These are phyloP conservation scores for Anolis carolinensis DNA, from an alignment of 2,113 vertebrate genomes.

Conservation along the genomic window DNA sequence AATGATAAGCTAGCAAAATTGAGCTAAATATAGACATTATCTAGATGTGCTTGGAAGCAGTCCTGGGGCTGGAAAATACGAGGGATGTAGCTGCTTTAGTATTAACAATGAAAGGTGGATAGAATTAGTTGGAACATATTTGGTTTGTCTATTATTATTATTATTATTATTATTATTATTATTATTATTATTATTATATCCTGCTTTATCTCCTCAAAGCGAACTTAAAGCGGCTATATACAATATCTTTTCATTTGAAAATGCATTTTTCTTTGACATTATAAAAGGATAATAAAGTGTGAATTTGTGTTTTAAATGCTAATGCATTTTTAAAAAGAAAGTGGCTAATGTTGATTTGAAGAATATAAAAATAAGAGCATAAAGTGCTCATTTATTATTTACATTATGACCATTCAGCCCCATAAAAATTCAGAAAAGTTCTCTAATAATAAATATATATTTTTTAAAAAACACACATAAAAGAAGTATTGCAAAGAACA, in stretches of 20 bases:
- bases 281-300: not conserved
- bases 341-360: not conserved
- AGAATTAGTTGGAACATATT: not conserved
- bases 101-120: not conserved
- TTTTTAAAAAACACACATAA: no score
- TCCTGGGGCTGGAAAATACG: not conserved
- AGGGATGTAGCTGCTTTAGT: not conserved
- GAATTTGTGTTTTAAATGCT: not conserved
- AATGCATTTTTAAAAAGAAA: not conserved
- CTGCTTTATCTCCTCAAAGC: no score
- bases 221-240: no score
- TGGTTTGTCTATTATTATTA: not conserved
- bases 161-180: no score
- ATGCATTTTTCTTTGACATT: not conserved
- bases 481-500: not conserved
- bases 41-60: not conserved
- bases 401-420: not conserved
- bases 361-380: not conserved
- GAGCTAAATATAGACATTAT: constrained; percentile 45
- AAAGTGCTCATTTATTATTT: no score
- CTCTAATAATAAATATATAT: not conserved
- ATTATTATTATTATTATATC: no score
- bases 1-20: constrained; percentile 51
- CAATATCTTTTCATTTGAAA: not conserved
- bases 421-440: not conserved